A percentile compares a stretch with the other conserved stretches of the same genome.
Evolutionary conservation across 2,113 vertebrate genomes (phyloP).

Genomic region (Miniopterus natalensis): DNA sequence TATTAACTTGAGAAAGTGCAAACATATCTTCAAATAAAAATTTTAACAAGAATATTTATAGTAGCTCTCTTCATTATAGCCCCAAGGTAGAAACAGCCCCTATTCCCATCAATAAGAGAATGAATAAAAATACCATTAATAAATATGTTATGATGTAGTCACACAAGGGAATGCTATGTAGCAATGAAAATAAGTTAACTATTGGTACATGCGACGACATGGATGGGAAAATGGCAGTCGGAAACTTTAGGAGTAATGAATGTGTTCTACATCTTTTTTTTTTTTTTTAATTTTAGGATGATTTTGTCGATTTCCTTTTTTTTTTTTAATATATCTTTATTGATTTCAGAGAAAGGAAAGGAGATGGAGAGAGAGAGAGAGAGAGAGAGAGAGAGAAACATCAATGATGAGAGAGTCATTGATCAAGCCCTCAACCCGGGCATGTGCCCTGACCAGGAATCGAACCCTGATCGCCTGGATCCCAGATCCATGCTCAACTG

Average conservation of each 20-base stretch:
- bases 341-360: no score
- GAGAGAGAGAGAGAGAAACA: no score
- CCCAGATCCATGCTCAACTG: no score
- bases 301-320: no score
- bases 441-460: no score
- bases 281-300: no score
- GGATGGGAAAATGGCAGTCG: neutral
- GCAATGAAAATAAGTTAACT: neutral
- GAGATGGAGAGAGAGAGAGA: no score
- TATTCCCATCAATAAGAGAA: neutral
- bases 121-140: neutral
- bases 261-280: neutral
- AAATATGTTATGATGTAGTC: neutral
- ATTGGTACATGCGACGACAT: neutral
- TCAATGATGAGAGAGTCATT: no score
- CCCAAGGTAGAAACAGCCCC: neutral
- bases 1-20: conserved; percentile 38
- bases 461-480: no score
- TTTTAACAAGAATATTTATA: neutral
- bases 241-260: neutral
- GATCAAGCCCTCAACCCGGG: no score
- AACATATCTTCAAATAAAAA: neutral
- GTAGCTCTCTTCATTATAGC: neutral
- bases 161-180: neutral
- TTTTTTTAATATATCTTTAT: no score